Evolutionary conservation across 2,888 invertebrate genomes (phyloP).

Genomic region (Spatulosminthurus flaviceps): DNA sequence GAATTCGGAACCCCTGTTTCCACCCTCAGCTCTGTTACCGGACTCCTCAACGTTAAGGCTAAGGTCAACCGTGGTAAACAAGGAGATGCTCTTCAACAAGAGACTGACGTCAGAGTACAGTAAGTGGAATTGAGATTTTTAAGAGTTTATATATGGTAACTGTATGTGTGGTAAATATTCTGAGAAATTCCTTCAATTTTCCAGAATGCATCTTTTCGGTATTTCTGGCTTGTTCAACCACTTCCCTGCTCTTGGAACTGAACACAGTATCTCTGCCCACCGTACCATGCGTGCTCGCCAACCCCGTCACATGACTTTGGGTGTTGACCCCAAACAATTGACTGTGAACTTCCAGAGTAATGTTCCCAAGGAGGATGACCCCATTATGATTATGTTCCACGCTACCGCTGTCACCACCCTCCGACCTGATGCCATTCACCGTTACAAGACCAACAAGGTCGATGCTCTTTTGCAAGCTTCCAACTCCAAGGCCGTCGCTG

Average conservation of each 20-base stretch:
- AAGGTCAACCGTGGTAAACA: constrained; percentile 59
- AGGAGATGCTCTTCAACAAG: constrained; percentile 57
- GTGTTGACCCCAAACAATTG: constrained; percentile 57
- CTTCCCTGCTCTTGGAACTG: constrained; percentile 59
- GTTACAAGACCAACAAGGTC: constrained; percentile 55
- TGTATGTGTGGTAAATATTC: constrained; percentile 9
- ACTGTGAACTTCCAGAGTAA: constrained; percentile 56
- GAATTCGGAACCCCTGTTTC: constrained; percentile 62
- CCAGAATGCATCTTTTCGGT: constrained; percentile 50
- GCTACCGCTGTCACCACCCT: constrained; percentile 58
- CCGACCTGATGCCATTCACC: constrained; percentile 51
- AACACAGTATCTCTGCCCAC: constrained; percentile 57
- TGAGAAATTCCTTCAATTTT: background rate
- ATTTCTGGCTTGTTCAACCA: constrained; percentile 58
- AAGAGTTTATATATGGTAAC: too few relatives aligned
- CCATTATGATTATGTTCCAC: constrained; percentile 57
- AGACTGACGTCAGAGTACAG: constrained; percentile 57
- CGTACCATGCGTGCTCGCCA: constrained; percentile 58
- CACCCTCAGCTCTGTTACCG: constrained; percentile 57
- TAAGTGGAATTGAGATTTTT: constrained; percentile 24
- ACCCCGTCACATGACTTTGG: constrained; percentile 59
- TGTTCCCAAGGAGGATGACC: constrained; percentile 61
- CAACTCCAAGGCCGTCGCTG: constrained; percentile 52
- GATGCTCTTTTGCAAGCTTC: constrained; percentile 57
- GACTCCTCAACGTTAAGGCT: constrained; percentile 51